A percentile compares a stretch with the other conserved stretches of the same genome.
Conservation (phyloP, 2,797 vertebrate genomes). For the Hoplostethus atlanticus region DNA sequence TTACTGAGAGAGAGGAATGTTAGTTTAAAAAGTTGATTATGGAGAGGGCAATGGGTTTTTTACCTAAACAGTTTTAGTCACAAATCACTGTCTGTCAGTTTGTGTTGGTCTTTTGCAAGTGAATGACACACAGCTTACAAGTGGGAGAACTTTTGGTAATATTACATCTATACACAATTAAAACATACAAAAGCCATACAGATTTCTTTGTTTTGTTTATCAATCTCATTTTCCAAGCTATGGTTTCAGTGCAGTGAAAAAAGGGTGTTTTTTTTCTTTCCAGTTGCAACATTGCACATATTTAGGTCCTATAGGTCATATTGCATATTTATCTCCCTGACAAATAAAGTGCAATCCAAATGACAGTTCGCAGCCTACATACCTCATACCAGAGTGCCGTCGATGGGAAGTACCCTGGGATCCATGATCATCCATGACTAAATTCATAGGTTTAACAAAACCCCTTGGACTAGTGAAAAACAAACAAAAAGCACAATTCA, state of each 20-base stretch:
- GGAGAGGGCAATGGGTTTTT: conserved; percentile 29
- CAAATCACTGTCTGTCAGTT: conserved; percentile 20
- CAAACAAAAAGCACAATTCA: conserved; percentile 69
- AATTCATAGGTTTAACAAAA: conserved; percentile 71
- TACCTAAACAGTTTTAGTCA: conserved; percentile 7
- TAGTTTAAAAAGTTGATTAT: conserved; percentile 23
- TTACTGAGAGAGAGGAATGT: conserved; percentile 49
- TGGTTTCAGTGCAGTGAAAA: too few species aligned
- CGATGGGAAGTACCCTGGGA: conserved; percentile 66
- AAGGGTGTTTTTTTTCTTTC: too few species aligned
- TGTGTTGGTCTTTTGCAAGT: too few species aligned
- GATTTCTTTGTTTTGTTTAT: too few species aligned
- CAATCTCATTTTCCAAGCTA: too few species aligned
- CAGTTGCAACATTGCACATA: too few species aligned
- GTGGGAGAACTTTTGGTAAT: too few species aligned
- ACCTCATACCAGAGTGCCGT: conserved; percentile 78
- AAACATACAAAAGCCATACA: too few species aligned
- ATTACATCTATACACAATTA: too few species aligned
- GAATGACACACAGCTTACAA: too few species aligned
- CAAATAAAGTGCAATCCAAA: conserved; percentile 26
- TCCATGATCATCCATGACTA: conserved; percentile 83
- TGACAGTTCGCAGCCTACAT: conserved; percentile 49
- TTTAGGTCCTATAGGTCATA: too few species aligned
- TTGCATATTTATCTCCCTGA: neutral
- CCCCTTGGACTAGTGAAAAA: conserved; percentile 71